Evolutionary conservation across 2,797 vertebrate species (phyloP).

Genomic region (Cynodonichthys magdalenae): DNA sequence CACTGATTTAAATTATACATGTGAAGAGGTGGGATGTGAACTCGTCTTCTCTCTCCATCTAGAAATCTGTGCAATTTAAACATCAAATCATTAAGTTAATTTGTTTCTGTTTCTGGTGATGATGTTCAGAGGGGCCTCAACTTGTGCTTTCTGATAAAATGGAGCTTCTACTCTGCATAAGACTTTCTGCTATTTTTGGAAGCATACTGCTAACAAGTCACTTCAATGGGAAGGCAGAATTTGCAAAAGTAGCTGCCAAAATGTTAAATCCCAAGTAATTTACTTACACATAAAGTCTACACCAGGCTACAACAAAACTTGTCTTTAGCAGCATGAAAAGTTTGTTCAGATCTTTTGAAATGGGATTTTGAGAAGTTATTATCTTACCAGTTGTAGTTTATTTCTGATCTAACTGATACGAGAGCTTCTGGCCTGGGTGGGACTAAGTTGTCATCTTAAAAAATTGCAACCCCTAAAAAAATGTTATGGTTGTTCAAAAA

Average conservation of each 20-base stretch:
- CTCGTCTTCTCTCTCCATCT: conserved; percentile 55
- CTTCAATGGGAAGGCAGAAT: conserved; percentile 49
- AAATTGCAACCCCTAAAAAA: no score
- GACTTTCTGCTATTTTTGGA: conserved; percentile 36
- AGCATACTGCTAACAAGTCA: conserved; percentile 29
- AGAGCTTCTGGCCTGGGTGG: no score
- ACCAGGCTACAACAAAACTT: background rate
- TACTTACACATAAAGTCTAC: conserved; percentile 19
- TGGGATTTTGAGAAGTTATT: no score
- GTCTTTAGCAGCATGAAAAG: no score
- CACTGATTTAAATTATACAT: conserved; percentile 72
- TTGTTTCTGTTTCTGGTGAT: conserved; percentile 70
- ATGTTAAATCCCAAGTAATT: conserved; percentile 27
- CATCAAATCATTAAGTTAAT: conserved; percentile 72
- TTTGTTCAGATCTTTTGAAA: no score
- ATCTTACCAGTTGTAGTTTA: no score
- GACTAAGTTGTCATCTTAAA: no score
- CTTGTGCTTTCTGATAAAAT: conserved; percentile 64
- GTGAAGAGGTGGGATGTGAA: conserved; percentile 68
- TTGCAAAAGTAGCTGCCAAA: conserved; percentile 44
- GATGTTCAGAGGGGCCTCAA: conserved; percentile 64
- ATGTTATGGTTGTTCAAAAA: no score
- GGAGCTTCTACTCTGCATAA: conserved; percentile 41
- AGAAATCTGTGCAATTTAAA: conserved; percentile 68
- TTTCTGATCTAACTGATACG: no score